A percentile compares a stretch with the other conserved stretches of the same genome.
Conservation (phyloP, 2,797 vertebrate species). For the Eulemur rubriventer region DNA sequence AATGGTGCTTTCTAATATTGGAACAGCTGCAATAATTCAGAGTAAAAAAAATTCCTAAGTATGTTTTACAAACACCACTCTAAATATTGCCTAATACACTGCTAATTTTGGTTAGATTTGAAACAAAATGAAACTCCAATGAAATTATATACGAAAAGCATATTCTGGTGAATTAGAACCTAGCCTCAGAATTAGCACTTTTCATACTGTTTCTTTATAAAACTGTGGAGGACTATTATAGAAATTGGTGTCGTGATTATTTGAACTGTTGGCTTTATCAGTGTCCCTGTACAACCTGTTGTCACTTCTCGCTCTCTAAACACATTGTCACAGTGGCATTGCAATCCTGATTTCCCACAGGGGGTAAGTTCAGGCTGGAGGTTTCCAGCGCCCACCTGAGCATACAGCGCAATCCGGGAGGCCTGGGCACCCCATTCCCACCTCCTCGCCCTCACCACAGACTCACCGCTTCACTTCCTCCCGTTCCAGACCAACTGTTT, state of each 20-base stretch:
- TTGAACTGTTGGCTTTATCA: conserved; percentile 2
- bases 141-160: conserved; percentile 57
- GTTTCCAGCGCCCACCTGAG: not conserved
- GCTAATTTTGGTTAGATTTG: conserved; percentile 41
- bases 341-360: not conserved
- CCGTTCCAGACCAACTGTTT: not conserved
- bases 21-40: conserved; percentile 32
- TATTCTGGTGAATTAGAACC: conserved; percentile 40
- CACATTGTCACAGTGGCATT: not conserved
- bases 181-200: not conserved
- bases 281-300: not conserved
- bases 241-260: conserved; percentile 11
- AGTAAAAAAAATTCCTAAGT: conserved; percentile 38
- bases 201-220: conserved; percentile 26
- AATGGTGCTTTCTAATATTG: conserved; percentile 64
- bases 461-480: not conserved
- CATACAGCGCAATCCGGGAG: not conserved
- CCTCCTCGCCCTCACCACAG: not conserved
- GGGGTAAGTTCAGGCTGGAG: not conserved
- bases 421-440: rapidly evolving
- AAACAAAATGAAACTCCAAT: conserved; percentile 69
- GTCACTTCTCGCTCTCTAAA: not conserved
- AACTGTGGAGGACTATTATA: not conserved
- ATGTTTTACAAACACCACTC: conserved; percentile 26
- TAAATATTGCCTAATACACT: not conserved